Base-by-base conservation (phyloP, 2,888 invertebrate species). In the Lottia gigantea region DNA sequence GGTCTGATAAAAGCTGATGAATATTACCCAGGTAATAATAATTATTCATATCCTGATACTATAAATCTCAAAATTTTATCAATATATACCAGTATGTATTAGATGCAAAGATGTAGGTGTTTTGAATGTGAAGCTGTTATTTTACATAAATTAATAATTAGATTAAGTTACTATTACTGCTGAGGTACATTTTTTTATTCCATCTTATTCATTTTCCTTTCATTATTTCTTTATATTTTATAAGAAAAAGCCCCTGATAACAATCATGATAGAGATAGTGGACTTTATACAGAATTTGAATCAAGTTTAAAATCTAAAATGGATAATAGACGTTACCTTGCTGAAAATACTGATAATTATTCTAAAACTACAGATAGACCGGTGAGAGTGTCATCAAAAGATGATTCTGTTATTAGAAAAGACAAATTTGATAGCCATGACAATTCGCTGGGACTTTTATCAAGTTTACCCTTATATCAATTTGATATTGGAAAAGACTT, bases 1-100 rank as follows among this genome's bases (percentile, higher is more conserved):
- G 90, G 90, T 26, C 83, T 91, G 23, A 86, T 91, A 73, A 89
- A 89, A 77, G 90, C 89, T 63, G 86, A 86, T 40, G 90, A 90
- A 71, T 74, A 72, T 70, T 70, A 67, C 64, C 66, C 66, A 31
- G 62, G 45, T 67, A 65, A 46, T 62, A 65, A 46, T 62, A 16
- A 40, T 40, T 2, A 4, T 40, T 40, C 40, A 40, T 8, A 40
- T 40, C 40, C 40, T 40, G 40, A 8, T 40, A 8, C 1, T 40
- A 40, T 8, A 6, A 40, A 40, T 8, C 31, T 40, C n/a, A n/a
- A 40, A 6, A 4, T 8, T 40, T 40, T 40, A 40, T 8, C 6
- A 8, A 8, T 4, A 11, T 11, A 8, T 40, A 40, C n/a, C n/a
- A 8, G 40, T 8, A 40, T 31, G 31, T 31, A 11, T 8, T 8